Percentiles rank a stretch among this genome's conserved stretches.
phyloP scores from a whole-genome alignment of 2,888 invertebrate genomes.

The Corythucha ciliata region DNA sequence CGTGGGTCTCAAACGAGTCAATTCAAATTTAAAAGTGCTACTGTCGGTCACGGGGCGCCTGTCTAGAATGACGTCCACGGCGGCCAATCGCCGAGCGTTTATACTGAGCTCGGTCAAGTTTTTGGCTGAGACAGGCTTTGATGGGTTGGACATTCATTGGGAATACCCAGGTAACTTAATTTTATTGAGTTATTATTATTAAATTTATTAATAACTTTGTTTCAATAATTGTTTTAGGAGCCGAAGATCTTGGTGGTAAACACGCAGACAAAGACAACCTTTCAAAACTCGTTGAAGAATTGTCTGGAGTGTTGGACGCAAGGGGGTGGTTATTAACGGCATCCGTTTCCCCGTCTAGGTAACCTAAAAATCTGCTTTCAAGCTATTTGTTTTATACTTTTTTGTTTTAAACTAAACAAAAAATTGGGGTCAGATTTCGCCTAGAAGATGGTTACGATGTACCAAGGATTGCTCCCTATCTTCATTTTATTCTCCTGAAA shows the following conservation, averaged over 20 bases:
- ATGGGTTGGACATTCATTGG: constrained; percentile 75
- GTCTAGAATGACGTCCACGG: constrained; percentile 52
- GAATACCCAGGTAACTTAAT: constrained; percentile 50
- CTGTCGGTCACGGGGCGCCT: constrained; percentile 64
- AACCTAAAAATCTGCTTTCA: not conserved
- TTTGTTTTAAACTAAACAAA: not conserved
- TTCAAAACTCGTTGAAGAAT: constrained; percentile 50
- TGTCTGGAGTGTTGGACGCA: constrained; percentile 51
- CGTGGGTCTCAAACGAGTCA: constrained; percentile 55
- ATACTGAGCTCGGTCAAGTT: constrained; percentile 55
- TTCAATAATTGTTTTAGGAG: constrained; percentile 35
- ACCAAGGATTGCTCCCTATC: constrained; percentile 49
- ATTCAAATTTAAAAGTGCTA: constrained; percentile 56
- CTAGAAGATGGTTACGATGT: constrained; percentile 58
- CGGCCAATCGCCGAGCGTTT: constrained; percentile 49
- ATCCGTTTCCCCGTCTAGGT: constrained; percentile 48
- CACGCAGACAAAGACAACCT: constrained; percentile 49
- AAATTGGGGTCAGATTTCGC: constrained; percentile 19
- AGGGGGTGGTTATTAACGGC: constrained; percentile 51
- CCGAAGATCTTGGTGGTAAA: constrained; percentile 43
- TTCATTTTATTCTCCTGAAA: constrained; percentile 60
- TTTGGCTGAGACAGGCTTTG: constrained; percentile 59
- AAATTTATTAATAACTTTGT: not conserved
- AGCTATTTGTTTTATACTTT: not conserved
- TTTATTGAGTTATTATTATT: not conserved